Conservation (phyloP, 2,888 invertebrate genomes). For the Schizaphis graminum region DNA sequence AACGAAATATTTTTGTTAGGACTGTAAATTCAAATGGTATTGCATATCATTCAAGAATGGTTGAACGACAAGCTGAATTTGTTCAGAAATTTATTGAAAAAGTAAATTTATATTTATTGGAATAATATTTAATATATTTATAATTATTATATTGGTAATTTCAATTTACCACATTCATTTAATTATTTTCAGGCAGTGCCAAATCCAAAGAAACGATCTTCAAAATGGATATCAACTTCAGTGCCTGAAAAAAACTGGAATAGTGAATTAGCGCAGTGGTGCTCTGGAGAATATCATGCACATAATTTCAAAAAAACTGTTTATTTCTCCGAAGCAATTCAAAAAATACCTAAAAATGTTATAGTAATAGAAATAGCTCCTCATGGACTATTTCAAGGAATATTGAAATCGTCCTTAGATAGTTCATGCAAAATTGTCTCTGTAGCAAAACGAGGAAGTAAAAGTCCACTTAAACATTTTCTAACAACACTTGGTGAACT, state of each 20-base stretch:
- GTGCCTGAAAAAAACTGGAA: conserved; percentile 73
- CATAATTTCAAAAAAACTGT: conserved; percentile 74
- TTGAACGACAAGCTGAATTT: conserved; percentile 71
- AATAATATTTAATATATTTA: neutral
- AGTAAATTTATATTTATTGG: conserved; percentile 17
- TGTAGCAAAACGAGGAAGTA: conserved; percentile 74
- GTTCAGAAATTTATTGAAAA: conserved; percentile 61
- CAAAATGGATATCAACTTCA: conserved; percentile 76
- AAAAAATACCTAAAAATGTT: conserved; percentile 75
- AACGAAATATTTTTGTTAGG: conserved; percentile 69
- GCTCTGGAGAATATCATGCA: conserved; percentile 75
- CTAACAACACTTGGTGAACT: conserved; percentile 78
- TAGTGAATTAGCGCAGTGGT: conserved; percentile 71
- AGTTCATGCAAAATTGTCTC: conserved; percentile 73
- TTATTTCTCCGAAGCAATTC: conserved; percentile 75
- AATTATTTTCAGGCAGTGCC: conserved; percentile 69
- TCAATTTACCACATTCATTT: neutral
- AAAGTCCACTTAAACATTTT: conserved; percentile 74
- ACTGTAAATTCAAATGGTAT: conserved; percentile 69
- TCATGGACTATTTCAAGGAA: conserved; percentile 76
- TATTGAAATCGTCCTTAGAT: conserved; percentile 74
- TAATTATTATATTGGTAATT: neutral
- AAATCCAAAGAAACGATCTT: conserved; percentile 72
- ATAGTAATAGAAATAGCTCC: conserved; percentile 77
- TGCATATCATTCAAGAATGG: conserved; percentile 70